Evolutionary conservation across 2,888 invertebrate genomes (phyloP), one percentile per base, ranked within the genome.

Genomic region (Polydrusus tereticollis): DNA sequence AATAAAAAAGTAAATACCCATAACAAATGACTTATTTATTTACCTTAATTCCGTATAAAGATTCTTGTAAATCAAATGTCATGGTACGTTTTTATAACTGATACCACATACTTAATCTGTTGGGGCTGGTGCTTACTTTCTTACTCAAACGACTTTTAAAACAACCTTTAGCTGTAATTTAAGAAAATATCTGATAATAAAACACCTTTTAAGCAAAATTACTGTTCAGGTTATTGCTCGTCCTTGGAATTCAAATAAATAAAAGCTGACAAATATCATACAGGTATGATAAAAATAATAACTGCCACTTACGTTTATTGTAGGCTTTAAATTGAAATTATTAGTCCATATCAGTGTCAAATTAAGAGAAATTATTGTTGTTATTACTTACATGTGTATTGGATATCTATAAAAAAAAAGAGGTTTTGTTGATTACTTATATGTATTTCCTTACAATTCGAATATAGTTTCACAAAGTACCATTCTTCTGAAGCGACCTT

Each of bases 191-290:
- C 43, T 18, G 36, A 12, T 16, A 57, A 50, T 38, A 21, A 47
- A 29, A 33, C 26, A 38, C 64, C 64, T 64, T n/a, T n/a, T 36
- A 8, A 52, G 16, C 52, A 36, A 21, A 18, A 26, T 50, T 50
- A 50, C 18, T 36, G 36, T 38, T 21, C 65, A 47, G 67, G 58
- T 67, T 59, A 67, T 67, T 47, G 67, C n/a, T 29, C 67, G 67
- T 58, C 67, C 67, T 67, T 67, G 67, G 10, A 21, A 29, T 66
- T 66, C 50, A 52, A 43, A 29, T 45, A 45, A 43, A 62, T 55
- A 55, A 55, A 55, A 2, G 14, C 52, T 55, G 52, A 55, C 52
- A 55, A 55, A 55, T 55, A 26, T 55, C 18, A 5, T 29, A 52
- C 26, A 29, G 6, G 8, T 2, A 16, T 52, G 29, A 52, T n/a